Conservation (phyloP, 2,113 vertebrate species). For the human region GRCh38 chr14:51856001-51856500, state of each 20-base stretch:
- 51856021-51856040: no score
- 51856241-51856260: neutral
- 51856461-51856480: no score
- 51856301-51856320: slow-evolving; percentile 3
- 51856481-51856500: no score
- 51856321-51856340: neutral
- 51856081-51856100: no score
- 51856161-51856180: no score
- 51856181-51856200: neutral
- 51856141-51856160: no score
- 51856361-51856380: neutral
- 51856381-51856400: slow-evolving; percentile 23
- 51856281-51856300: neutral
- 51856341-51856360: neutral
- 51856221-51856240: neutral
- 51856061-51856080: no score
- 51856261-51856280: slow-evolving; percentile 2
- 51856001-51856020: no score
- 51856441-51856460: no score
- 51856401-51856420: slow-evolving; percentile 8
- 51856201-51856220: neutral
- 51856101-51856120: no score
- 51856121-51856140: no score
- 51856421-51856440: neutral
- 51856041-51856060: no score